These are phyloP conservation scores for Papilio elwesi DNA, from an alignment of 2,888 invertebrate species.

Conservation along the genomic window DNA sequence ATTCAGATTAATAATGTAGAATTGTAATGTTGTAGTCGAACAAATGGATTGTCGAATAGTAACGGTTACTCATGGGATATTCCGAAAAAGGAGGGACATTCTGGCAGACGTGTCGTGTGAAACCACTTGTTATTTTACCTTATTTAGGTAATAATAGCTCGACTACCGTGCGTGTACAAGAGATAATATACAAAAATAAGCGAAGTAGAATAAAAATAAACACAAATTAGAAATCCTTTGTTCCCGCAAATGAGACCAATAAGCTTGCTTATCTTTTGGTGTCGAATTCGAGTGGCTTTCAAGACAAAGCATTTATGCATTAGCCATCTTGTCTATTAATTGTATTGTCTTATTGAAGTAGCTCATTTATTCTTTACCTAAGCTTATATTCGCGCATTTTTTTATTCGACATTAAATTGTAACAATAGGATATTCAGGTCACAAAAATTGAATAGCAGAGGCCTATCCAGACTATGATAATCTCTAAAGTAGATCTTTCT, in stretches of 20 bases:
- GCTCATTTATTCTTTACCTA: no score
- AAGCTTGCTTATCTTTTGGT: no score
- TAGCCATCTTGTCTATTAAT: neutral
- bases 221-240: no score
- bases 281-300: no score
- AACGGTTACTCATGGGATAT: constrained; percentile 12
- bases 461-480: constrained; percentile 8
- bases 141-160: constrained; percentile 7
- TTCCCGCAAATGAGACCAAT: no score
- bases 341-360: neutral
- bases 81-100: neutral
- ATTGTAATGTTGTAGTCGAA: no score
- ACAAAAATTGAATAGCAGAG: neutral
- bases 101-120: neutral
- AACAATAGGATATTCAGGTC: constrained; percentile 18
- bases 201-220: neutral
- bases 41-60: neutral
- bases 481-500: constrained; percentile 33
- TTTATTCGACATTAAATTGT: constrained; percentile 24
- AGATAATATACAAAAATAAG: neutral
- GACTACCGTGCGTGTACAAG: neutral
- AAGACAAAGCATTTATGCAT: no score
- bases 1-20: no score
- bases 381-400: neutral
- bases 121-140: constrained; percentile 4